Evolutionary conservation across 2,797 vertebrate genomes (phyloP).

Genomic region (Argya squamiceps): DNA sequence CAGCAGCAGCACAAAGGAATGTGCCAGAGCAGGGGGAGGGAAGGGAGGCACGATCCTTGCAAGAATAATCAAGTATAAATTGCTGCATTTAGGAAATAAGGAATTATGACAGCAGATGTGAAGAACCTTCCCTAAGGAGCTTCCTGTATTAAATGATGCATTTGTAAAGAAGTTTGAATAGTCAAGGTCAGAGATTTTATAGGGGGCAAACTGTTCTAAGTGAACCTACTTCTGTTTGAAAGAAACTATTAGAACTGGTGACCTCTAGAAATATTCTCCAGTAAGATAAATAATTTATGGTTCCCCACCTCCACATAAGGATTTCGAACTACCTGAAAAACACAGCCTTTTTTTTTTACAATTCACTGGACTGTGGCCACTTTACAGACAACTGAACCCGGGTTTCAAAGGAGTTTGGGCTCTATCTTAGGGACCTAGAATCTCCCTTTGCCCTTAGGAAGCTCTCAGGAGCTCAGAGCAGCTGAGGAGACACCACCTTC

Average conservation of each 20-base stretch:
- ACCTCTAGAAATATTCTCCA: conserved; percentile 40
- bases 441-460: not conserved
- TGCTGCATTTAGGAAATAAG: conserved; percentile 58
- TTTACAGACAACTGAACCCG: not conserved
- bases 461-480: not conserved
- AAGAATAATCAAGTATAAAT: conserved; percentile 56
- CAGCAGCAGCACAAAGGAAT: conserved; percentile 11
- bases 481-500: not conserved
- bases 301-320: not conserved
- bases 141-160: conserved; percentile 40
- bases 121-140: conserved; percentile 58
- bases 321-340: conserved; percentile 4
- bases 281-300: conserved; percentile 25
- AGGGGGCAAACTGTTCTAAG: conserved; percentile 23
- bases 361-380: not conserved
- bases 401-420: not conserved
- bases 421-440: not conserved
- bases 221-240: conserved; percentile 27
- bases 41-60: not conserved
- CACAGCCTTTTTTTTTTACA: not conserved
- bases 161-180: conserved; percentile 39
- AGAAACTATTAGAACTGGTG: conserved; percentile 15
- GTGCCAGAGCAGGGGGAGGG: conserved; percentile 19
- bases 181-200: conserved; percentile 52
- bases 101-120: conserved; percentile 59